phyloP scores from a whole-genome alignment of 2,113 vertebrate genomes.

The Grammomys dolichurus region DNA sequence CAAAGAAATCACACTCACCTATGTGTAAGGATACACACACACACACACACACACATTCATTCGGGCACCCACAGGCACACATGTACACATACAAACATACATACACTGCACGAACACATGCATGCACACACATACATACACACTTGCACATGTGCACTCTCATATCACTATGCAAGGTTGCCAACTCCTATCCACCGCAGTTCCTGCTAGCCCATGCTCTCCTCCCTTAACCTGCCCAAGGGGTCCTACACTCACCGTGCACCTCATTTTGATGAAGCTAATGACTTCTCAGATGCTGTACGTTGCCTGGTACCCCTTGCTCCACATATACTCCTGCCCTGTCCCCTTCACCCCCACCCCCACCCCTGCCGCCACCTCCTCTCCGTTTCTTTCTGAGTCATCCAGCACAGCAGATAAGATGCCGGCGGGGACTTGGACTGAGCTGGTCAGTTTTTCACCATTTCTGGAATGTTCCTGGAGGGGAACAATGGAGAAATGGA shows the following conservation, averaged over 20 bases:
- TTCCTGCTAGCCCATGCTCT: not conserved
- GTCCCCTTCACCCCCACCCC: not conserved
- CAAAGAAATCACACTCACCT: not conserved
- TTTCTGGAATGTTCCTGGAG: constrained; percentile 73
- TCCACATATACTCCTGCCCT: not conserved
- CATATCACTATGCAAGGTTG: not conserved
- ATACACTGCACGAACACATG: too few species aligned
- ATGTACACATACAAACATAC: not conserved
- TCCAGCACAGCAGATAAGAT: not conserved
- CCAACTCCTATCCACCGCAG: not conserved
- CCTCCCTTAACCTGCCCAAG: not conserved
- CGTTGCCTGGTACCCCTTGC: not conserved
- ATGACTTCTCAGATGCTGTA: not conserved
- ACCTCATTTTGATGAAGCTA: not conserved
- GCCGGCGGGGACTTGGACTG: not conserved
- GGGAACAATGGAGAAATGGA: constrained; percentile 46
- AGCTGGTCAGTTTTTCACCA: not conserved
- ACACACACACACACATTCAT: not conserved
- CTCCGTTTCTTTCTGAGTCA: not conserved
- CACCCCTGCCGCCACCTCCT: not conserved
- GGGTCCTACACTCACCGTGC: not conserved
- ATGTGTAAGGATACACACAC: not conserved
- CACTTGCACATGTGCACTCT: not conserved
- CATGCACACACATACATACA: not conserved
- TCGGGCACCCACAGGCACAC: not conserved